These are phyloP conservation scores for Pangasius djambal DNA, from an alignment of 2,797 vertebrate genomes.

Conservation along the genomic window DNA sequence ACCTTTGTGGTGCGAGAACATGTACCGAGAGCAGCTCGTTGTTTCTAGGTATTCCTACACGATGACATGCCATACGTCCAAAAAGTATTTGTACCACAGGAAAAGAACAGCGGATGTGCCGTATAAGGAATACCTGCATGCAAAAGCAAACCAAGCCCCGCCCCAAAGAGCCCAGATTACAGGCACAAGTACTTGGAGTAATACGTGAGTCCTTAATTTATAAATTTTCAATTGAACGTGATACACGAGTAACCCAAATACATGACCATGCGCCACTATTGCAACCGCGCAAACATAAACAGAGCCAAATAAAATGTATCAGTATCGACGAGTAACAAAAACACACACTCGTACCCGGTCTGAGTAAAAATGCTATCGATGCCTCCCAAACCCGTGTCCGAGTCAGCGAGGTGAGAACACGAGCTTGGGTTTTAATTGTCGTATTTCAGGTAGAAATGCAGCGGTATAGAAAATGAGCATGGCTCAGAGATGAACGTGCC, in stretches of 20 bases:
- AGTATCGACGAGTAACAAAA: neutral
- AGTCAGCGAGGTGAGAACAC: neutral
- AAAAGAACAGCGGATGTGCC: no score
- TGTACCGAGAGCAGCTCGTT: no score
- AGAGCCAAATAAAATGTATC: neutral
- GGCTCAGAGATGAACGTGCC: slow-evolving; percentile 48
- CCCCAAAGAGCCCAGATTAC: neutral
- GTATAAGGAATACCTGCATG: no score
- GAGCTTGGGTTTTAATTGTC: neutral
- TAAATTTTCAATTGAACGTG: no score
- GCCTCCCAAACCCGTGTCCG: no score
- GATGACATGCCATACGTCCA: no score
- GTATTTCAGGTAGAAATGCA: neutral
- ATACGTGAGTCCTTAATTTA: no score
- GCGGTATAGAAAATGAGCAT: neutral
- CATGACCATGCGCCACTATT: neutral
- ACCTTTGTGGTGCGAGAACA: no score
- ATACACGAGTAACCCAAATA: neutral
- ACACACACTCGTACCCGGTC: neutral
- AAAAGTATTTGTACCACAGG: no score
- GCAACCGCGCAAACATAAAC: neutral
- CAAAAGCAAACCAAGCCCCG: neutral
- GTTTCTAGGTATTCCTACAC: no score
- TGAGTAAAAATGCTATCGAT: neutral
- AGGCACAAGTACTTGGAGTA: no score